Evolutionary conservation across 2,113 vertebrate species (phyloP).

Genomic region (Procavia capensis): DNA sequence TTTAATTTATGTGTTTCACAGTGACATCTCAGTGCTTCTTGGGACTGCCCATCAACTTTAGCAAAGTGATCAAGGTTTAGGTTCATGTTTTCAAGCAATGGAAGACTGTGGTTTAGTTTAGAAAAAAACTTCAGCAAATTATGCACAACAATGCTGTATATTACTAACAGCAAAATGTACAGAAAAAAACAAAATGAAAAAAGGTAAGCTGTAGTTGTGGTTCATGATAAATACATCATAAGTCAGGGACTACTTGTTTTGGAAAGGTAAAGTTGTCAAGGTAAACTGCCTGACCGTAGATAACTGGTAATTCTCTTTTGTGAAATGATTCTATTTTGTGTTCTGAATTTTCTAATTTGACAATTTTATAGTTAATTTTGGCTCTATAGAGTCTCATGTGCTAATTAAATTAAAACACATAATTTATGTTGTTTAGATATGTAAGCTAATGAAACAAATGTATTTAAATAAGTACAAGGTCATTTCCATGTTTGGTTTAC

Average conservation of each 20-base stretch:
- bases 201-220: too few species aligned
- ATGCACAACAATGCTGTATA: too few species aligned
- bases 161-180: too few species aligned
- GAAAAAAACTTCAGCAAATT: too few species aligned
- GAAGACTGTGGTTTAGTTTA: too few species aligned
- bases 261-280: neutral
- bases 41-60: too few species aligned
- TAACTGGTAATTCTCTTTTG: neutral
- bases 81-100: too few species aligned
- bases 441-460: neutral
- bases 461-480: neutral
- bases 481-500: neutral
- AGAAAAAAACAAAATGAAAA: too few species aligned
- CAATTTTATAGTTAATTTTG: conserved; percentile 7
- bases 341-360: neutral
- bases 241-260: neutral
- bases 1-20: too few species aligned
- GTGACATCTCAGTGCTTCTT: too few species aligned
- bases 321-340: neutral
- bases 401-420: neutral
- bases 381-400: neutral
- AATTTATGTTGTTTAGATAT: conserved; percentile 4
- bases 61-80: too few species aligned
- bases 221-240: too few species aligned
- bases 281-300: neutral